phyloP scores from a whole-genome alignment of 2,888 invertebrate species.

The Heliconius charithonia region DNA sequence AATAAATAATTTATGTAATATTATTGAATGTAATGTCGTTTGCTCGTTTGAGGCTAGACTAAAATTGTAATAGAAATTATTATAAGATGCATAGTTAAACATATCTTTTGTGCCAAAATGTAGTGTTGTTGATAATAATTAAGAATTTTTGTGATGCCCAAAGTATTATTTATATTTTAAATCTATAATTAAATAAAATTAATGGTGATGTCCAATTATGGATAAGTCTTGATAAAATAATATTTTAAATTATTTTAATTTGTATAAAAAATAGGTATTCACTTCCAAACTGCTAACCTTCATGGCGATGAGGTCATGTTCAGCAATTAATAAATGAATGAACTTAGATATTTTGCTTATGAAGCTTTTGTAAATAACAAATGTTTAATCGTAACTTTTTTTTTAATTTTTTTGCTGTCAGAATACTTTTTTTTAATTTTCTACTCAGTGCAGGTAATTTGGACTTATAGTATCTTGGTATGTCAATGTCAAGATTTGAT shows the following conservation, averaged over 20 bases:
- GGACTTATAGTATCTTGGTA: no score
- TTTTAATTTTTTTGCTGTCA: no score
- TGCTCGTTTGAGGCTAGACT: constrained; percentile 8
- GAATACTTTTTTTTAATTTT: no score
- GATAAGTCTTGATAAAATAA: neutral
- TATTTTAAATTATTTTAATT: neutral
- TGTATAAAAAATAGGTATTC: neutral
- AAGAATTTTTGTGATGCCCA: constrained; percentile 19
- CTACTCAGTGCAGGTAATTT: no score
- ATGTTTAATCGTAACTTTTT: neutral
- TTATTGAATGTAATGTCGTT: neutral
- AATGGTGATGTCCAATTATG: neutral
- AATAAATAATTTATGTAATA: neutral
- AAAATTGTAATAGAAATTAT: neutral
- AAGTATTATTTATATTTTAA: constrained; percentile 25
- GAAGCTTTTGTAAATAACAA: neutral
- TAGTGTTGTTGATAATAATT: constrained; percentile 16
- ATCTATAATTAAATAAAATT: neutral
- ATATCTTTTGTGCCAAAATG: constrained; percentile 23
- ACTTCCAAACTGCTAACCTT: no score
- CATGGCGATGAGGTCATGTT: neutral
- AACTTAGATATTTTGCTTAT: neutral
- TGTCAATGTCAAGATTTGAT: no score
- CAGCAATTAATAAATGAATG: neutral
- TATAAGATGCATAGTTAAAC: neutral